phyloP scores from a whole-genome alignment of 2,113 vertebrate species.

The Apeltes quadracus region DNA sequence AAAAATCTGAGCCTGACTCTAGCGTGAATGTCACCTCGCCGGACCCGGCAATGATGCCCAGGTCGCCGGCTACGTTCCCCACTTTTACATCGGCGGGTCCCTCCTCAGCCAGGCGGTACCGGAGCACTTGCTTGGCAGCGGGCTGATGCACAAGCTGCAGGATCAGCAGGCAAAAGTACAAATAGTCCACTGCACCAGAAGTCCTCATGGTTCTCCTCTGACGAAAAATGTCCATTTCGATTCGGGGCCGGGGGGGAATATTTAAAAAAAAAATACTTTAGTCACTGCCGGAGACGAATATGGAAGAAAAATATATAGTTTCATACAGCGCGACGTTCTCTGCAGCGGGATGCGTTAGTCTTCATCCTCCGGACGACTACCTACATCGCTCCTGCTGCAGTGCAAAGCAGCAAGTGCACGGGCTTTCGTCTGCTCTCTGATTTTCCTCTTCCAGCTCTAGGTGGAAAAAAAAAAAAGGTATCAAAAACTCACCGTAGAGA shows the following conservation, averaged over 20 bases:
- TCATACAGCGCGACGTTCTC: constrained; percentile 52
- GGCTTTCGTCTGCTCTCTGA: constrained; percentile 15
- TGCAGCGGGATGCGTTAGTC: constrained; percentile 66
- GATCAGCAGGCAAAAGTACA: constrained; percentile 86
- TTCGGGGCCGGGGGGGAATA: constrained; percentile 10
- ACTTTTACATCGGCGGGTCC: constrained; percentile 94
- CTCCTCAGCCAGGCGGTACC: constrained; percentile 94
- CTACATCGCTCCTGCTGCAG: constrained; percentile 72
- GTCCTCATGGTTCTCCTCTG: constrained; percentile 79
- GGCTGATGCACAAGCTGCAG: constrained; percentile 89
- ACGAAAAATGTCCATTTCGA: constrained; percentile 47
- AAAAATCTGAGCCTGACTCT: constrained; percentile 96
- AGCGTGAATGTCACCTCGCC: constrained; percentile 98
- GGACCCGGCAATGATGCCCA: constrained; percentile 92
- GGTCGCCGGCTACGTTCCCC: constrained; percentile 93
- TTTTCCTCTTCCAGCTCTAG: constrained; percentile 3
- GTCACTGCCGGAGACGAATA: constrained; percentile 25
- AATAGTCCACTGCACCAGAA: constrained; percentile 82
- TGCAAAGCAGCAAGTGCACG: constrained; percentile 69
- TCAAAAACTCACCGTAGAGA: constrained; percentile 18
- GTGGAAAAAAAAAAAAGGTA: constrained; percentile 15
- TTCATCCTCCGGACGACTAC: constrained; percentile 74
- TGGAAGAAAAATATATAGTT: constrained; percentile 4
- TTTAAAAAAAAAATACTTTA: constrained; percentile 1
- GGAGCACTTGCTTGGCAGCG: constrained; percentile 93